A percentile compares a stretch with the other conserved stretches of the same genome.
These are phyloP conservation scores for Mesocentrotus franciscanus DNA, from an alignment of 53 echinoderm and acorn worm species.

Conservation along the genomic window DNA sequence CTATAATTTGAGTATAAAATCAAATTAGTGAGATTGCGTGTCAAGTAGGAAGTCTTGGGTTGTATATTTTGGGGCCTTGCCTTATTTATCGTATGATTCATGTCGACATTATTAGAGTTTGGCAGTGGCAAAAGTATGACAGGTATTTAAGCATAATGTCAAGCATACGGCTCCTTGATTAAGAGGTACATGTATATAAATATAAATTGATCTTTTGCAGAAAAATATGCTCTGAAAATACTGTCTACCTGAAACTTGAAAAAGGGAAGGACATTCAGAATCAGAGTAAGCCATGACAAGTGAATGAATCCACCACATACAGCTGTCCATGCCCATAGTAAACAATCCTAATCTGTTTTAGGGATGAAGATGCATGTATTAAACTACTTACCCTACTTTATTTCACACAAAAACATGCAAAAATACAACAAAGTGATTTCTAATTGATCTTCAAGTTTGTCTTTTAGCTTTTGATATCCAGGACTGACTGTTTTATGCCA, in stretches of 20 bases:
- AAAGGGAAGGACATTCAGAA: not conserved
- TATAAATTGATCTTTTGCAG: not conserved
- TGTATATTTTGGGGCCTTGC: not conserved
- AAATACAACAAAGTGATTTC: not conserved
- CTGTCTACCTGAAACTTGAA: not conserved
- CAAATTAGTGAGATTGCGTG: slow-evolving; percentile 24
- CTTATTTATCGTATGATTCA: slow-evolving; percentile 18
- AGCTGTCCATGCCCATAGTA: not conserved
- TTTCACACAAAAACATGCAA: not conserved
- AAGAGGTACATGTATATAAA: not conserved
- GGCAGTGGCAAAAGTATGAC: slow-evolving; percentile 19
- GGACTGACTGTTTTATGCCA: not conserved
- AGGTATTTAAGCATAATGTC: not conserved
- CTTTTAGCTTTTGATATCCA: not conserved
- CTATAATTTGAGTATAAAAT: not conserved
- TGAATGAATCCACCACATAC: not conserved
- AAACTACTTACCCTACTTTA: not conserved
- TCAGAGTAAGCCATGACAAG: not conserved
- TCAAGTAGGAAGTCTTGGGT: slow-evolving; percentile 26
- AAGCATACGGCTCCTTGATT: not conserved
- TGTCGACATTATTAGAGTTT: not conserved
- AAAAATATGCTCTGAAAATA: not conserved
- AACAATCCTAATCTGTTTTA: not conserved
- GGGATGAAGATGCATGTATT: too few relatives aligned
- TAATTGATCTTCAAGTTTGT: not conserved